Percentiles rank a stretch among this genome's conserved stretches.
Evolutionary conservation across 1,140 invertebrate species (phyloP).

Genomic region (Steinernema feltiae): DNA sequence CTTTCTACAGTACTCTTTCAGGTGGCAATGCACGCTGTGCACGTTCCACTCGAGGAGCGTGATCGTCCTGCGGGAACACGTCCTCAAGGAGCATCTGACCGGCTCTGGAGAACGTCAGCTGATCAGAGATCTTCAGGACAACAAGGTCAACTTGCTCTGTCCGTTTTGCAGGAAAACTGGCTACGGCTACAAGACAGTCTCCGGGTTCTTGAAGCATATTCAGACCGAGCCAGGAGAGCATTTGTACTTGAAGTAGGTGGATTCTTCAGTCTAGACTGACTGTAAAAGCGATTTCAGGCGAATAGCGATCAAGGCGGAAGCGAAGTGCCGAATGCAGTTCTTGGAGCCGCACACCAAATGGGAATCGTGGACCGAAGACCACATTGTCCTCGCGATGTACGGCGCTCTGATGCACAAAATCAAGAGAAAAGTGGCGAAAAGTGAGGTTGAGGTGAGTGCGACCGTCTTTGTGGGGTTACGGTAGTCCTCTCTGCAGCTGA

Average conservation of each 20-base stretch:
- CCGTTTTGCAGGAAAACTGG: conserved; percentile 1
- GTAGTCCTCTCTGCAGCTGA: too few relatives aligned
- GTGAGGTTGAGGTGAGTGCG: neutral
- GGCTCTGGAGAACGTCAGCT: neutral
- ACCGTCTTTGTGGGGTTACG: neutral
- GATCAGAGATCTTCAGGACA: neutral
- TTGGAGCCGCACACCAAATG: neutral
- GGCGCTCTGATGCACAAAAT: neutral
- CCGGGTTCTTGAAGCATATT: conserved; percentile 1
- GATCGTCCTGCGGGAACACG: neutral
- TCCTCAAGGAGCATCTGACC: neutral
- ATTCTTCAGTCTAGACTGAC: neutral
- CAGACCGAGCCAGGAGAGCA: neutral
- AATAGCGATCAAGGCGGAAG: neutral
- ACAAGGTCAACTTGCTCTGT: neutral
- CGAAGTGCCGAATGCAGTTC: neutral
- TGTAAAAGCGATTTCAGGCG: neutral
- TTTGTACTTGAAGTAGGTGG: neutral
- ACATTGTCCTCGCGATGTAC: neutral
- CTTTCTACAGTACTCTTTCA: neutral
- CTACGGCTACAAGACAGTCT: conserved; percentile 1
- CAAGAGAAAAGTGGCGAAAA: neutral
- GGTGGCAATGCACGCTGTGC: neutral
- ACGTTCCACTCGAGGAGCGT: neutral
- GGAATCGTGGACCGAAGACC: conserved; percentile 2